Evolutionary conservation across 2,797 vertebrate species (phyloP).

Genomic region (Coendou prehensilis): DNA sequence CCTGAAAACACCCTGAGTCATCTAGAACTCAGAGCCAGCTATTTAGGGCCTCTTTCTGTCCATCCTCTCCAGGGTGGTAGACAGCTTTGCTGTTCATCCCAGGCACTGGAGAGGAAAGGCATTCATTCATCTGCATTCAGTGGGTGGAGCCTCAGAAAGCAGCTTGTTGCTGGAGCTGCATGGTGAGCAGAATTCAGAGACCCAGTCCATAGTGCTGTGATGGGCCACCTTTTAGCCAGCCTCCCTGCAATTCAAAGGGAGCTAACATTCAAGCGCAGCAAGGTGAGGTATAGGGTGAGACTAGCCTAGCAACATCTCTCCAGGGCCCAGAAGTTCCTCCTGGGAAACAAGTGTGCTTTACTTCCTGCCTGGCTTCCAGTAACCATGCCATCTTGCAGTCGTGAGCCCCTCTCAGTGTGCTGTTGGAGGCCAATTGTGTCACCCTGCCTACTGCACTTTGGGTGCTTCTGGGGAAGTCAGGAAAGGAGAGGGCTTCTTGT

Average conservation of each 20-base stretch:
- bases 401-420: background rate
- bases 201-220: accelerated
- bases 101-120: background rate
- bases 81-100: no score
- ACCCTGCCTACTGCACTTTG: background rate
- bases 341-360: accelerated
- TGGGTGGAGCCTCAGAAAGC: background rate
- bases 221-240: background rate
- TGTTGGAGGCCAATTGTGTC: background rate
- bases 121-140: accelerated
- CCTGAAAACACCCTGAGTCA: background rate
- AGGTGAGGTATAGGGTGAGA: background rate
- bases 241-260: background rate
- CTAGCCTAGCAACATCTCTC: background rate
- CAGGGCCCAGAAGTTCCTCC: background rate
- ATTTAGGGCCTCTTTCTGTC: background rate
- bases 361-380: background rate
- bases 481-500: background rate
- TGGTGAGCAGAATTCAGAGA: background rate
- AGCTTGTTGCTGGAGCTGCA: background rate
- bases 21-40: no score
- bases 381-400: accelerated
- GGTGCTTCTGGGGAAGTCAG: no score
- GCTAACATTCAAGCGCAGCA: accelerated
- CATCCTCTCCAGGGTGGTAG: background rate